Base-by-base conservation (phyloP, 1,140 invertebrate genomes). In the Tetramorium parvispinum region DNA sequence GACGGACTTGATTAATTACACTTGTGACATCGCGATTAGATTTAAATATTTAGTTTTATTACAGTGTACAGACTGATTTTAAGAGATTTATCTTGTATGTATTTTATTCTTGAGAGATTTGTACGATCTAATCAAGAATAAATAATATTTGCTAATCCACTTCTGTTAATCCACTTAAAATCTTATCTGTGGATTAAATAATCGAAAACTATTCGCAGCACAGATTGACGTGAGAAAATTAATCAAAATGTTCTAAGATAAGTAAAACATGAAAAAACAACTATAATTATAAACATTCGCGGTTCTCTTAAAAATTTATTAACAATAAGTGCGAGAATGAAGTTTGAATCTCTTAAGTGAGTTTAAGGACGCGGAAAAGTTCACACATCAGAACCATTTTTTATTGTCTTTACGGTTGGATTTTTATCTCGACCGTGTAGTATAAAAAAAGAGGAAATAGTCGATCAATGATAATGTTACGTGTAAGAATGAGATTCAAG, bases 401-500 rank as follows among this genome's bases (percentile, higher is more conserved):
- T 63, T 65, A 27, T 61, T 32, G 3, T 46, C 16, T 37, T 65
- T 51, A 65, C 51, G n/a, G 37, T 40, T 18, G 10, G 10, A 13
- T 81, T 59, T 83, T 73, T 49, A 46, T 61, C 21, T 73, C n/a
- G 13, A 55, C 24, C 24, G 11, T 7, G 32, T 7, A 0, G 8
- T 32, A 13, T 37, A 75, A 70, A 46, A 61, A 32, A 21, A 46
- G 13, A 53, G 65, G 53, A 73, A 73, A n/a, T 37, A 57, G 13
- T 32, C 24, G 68, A 61, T 75, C 18, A 68, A 79, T 61, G 40
- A 27, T 40, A 61, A 70, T 51, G 24, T 46, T 73, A 59, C 24
- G 24, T 71, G n/a, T 27, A 49, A 57, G 79, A 51, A 59, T 6
- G 8, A n/a, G 40, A 59, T 46, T 83, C 68, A 75, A 83, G 79